Conservation (phyloP, 2,888 invertebrate species). For the Drosophila leonis region DNA sequence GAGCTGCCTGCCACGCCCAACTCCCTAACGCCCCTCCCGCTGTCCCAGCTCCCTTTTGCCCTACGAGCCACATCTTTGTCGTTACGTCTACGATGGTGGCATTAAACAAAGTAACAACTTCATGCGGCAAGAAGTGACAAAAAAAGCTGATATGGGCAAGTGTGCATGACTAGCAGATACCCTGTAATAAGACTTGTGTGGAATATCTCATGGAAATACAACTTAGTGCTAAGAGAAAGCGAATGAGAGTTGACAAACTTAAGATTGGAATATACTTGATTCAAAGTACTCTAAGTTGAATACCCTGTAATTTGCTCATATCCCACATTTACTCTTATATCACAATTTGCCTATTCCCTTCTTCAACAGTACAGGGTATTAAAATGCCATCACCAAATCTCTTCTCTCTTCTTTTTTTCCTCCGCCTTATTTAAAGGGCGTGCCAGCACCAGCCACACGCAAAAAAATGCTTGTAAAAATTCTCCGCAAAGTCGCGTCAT, state of each 20-base stretch:
- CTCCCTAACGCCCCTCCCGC: neutral
- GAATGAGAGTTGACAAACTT: neutral
- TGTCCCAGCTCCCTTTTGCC: neutral
- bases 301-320: neutral
- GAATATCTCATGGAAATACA: neutral
- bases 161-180: neutral
- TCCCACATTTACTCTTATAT: neutral
- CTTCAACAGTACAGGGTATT: conserved; percentile 9
- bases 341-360: neutral
- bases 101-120: conserved; percentile 80
- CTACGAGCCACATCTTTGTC: conserved; percentile 46
- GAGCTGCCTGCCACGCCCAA: conserved; percentile 21
- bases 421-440: conserved; percentile 53
- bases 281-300: neutral
- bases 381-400: conserved; percentile 51
- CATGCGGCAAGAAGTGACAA: conserved; percentile 35
- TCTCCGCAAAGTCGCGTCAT: conserved; percentile 65
- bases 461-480: conserved; percentile 63
- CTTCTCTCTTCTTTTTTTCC: too few species aligned
- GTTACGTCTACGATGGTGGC: conserved; percentile 57
- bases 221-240: fast-evolving
- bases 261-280: fast-evolving
- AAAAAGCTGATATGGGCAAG: conserved; percentile 2
- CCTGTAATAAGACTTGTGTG: neutral
- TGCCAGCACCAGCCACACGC: conserved; percentile 54